Percentiles rank a stretch among this genome's conserved stretches.
These are phyloP conservation scores for Peromyscus nudipes DNA, from an alignment of 2,797 vertebrate genomes.

Conservation along the genomic window DNA sequence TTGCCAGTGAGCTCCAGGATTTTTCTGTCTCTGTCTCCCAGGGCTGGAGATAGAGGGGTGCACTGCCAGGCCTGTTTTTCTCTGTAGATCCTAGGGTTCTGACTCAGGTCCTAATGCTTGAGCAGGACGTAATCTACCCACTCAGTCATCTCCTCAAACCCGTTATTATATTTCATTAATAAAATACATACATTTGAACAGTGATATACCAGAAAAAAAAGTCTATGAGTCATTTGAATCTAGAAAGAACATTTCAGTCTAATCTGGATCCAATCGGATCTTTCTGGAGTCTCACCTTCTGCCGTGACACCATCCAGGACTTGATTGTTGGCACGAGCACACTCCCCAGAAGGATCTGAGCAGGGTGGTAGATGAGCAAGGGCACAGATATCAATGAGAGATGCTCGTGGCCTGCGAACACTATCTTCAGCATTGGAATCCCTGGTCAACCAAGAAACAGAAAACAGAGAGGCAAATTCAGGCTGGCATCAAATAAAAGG, in stretches of 20 bases:
- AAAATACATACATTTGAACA: not conserved
- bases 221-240: not conserved
- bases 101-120: not conserved
- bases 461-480: slow-evolving; percentile 54
- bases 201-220: not conserved
- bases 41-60: not conserved
- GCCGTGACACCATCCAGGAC: slow-evolving; percentile 95
- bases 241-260: not conserved
- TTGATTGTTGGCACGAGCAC: slow-evolving; percentile 95
- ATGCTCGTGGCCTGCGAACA: slow-evolving; percentile 95
- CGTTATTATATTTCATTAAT: not conserved
- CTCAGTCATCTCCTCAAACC: not conserved
- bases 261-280: not conserved
- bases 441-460: slow-evolving; percentile 89
- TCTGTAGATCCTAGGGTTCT: not conserved
- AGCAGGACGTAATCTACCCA: not conserved
- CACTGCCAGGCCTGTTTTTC: not conserved
- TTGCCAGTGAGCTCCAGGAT: not conserved
- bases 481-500: not conserved
- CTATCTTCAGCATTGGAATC: slow-evolving; percentile 99
- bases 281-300: slow-evolving; percentile 91
- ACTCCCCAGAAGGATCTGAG: slow-evolving; percentile 98
- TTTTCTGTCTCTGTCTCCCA: not conserved
- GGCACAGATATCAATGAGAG: slow-evolving; percentile 97
- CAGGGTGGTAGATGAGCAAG: slow-evolving; percentile 97